Evolutionary conservation across 2,113 vertebrate genomes (phyloP), one percentile per base, ranked within the genome.

Genomic region (Pollachius pollachius): DNA sequence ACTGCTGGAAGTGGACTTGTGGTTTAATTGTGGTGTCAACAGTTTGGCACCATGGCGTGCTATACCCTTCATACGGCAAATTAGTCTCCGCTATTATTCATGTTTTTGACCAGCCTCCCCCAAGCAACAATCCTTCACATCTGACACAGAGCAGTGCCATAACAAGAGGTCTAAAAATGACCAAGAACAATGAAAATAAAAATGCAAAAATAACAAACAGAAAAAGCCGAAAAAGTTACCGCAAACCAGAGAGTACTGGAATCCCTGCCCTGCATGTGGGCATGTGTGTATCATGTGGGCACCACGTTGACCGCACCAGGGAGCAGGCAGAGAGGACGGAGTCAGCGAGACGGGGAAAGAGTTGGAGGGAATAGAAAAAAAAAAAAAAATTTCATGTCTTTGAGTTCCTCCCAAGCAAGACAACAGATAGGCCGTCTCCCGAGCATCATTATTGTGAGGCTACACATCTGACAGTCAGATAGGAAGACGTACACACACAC

Each of bases 361-460:
- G 85, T 88, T 81, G 79, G 65, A 68, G 64, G 69, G 41, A 41
- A 62, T 1, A 19, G 77, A 48, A 61, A 57, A 56, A 56, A 16
- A 59, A 79, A 59, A 75, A 66, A 69, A 71, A 37, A 77, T 81
- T 75, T 78, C 74, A 58, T 85, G 71, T 84, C 63, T 25, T 59
- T 73, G 81, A 72, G 79, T 80, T 76, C 74, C 65, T 69, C 67
- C 7, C 0, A 6, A 48, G 41, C 5, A 17, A 17, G 54, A 17
- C 54, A 15, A 57, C 1, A 56, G 52, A 56, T 11, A 56, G 13
- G 16, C 52, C 52, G 74, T 88, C 83, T 87, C 85, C 2, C 54
- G 85, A 84, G 84, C 63, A 79, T 83, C 77, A 80, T 86, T 87
- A 86, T 77, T 83, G 82, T 81, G 64, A 7, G 8, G 76, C 64